Evolutionary conservation across 1,140 invertebrate genomes (phyloP).

Genomic region (Diabrotica virgifera): DNA sequence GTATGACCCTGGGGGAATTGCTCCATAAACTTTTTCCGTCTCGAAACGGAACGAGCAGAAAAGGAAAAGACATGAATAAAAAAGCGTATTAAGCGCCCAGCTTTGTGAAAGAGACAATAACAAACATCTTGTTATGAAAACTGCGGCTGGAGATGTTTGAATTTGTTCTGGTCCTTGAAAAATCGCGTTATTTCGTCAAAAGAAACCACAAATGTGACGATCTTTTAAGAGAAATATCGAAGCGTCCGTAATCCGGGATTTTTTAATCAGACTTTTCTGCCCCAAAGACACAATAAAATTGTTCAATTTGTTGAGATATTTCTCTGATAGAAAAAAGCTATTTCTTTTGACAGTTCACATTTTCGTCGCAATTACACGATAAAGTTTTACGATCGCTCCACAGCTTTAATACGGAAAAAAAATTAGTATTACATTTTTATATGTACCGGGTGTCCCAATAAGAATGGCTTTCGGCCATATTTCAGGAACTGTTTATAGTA

Average conservation of each 20-base stretch:
- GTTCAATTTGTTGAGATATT: background rate
- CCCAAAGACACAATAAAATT: background rate
- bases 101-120: slow-evolving; percentile 2
- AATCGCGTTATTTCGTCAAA: slow-evolving; percentile 2
- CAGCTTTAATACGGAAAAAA: too few relatives aligned
- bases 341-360: background rate
- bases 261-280: background rate
- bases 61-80: slow-evolving; percentile 1
- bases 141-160: background rate
- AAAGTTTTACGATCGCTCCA: background rate
- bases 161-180: slow-evolving; percentile 2
- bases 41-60: background rate
- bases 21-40: background rate
- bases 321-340: background rate
- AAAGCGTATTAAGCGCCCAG: slow-evolving; percentile 1
- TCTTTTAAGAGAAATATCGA: background rate
- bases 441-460: too few relatives aligned
- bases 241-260: background rate
- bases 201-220: background rate
- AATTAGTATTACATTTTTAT: too few relatives aligned
- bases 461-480: too few relatives aligned
- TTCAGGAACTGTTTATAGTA: too few relatives aligned
- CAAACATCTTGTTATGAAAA: slow-evolving; percentile 3
- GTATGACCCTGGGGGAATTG: background rate
- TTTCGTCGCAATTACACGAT: background rate